Evolutionary conservation across 2,113 vertebrate genomes (phyloP).

Genomic region (Cyanoramphus novaezelandiae): DNA sequence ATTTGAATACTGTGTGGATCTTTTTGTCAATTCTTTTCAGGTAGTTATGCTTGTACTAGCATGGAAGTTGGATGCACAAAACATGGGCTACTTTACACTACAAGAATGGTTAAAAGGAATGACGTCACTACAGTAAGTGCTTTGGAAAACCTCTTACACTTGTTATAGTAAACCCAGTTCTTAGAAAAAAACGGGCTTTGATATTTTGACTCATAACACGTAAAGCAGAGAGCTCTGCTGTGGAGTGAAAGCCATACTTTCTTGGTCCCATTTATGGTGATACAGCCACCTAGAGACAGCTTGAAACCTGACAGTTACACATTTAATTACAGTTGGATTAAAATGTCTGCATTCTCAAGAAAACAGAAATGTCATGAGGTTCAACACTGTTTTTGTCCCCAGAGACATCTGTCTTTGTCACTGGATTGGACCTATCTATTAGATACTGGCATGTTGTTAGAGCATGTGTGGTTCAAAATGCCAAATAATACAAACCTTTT

Average conservation of each 20-base stretch:
- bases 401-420: neutral
- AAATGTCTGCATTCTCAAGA: neutral
- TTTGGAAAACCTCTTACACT: neutral
- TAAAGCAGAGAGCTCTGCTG: neutral
- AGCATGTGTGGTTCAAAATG: neutral
- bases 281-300: neutral
- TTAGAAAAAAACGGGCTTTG: neutral
- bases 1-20: neutral
- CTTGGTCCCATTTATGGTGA: neutral
- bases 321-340: neutral
- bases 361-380: neutral
- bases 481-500: neutral
- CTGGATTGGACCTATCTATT: neutral
- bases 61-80: constrained; percentile 98
- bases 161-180: neutral
- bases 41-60: constrained; percentile 99
- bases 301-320: neutral
- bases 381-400: neutral
- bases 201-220: neutral
- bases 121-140: constrained; percentile 94
- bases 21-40: constrained; percentile 58
- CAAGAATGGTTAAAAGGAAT: constrained; percentile 99
- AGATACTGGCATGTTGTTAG: neutral
- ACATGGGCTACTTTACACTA: constrained; percentile 98
- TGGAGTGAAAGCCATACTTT: neutral